Percentiles rank a stretch among this genome's conserved stretches.
These are phyloP conservation scores for Clarias laeviceps DNA, from an alignment of 2,797 vertebrate species.

Conservation along the genomic window DNA sequence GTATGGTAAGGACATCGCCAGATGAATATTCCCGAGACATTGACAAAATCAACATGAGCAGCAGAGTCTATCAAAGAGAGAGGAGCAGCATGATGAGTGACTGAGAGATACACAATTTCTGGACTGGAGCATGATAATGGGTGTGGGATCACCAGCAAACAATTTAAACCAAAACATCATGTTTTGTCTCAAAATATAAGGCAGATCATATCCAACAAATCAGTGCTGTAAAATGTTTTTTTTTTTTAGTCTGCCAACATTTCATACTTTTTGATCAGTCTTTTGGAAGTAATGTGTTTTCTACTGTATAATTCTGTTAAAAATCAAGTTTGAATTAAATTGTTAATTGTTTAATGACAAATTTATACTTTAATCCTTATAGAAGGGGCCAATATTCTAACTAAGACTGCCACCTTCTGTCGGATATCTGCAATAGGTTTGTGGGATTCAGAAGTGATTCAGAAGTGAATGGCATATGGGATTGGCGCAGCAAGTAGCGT, in stretches of 20 bases:
- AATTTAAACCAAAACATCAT: not conserved
- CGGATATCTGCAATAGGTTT: not conserved
- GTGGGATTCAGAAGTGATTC: not conserved
- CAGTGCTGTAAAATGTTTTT: not conserved
- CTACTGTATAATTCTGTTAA: not conserved
- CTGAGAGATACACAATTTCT: not conserved
- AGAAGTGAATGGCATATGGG: not conserved
- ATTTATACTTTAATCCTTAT: not conserved
- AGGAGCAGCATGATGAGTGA: slow-evolving; percentile 40
- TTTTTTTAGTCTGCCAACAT: not conserved
- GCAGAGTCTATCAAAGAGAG: slow-evolving; percentile 34
- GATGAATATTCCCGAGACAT: slow-evolving; percentile 87
- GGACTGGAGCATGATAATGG: not conserved
- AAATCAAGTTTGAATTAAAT: not conserved
- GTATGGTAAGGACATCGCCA: slow-evolving; percentile 80
- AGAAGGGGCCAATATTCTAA: not conserved
- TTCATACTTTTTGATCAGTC: not conserved
- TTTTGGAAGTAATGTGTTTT: not conserved
- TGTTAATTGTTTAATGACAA: not conserved
- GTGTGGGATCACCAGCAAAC: not conserved
- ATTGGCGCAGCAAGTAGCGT: not conserved
- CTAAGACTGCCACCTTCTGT: slow-evolving; percentile 32
- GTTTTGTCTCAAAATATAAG: not conserved
- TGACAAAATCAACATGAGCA: slow-evolving; percentile 71
- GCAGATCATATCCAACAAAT: not conserved